Evolutionary conservation across 2,888 invertebrate genomes (phyloP).

Genomic region (Megastigmus dorsalis): DNA sequence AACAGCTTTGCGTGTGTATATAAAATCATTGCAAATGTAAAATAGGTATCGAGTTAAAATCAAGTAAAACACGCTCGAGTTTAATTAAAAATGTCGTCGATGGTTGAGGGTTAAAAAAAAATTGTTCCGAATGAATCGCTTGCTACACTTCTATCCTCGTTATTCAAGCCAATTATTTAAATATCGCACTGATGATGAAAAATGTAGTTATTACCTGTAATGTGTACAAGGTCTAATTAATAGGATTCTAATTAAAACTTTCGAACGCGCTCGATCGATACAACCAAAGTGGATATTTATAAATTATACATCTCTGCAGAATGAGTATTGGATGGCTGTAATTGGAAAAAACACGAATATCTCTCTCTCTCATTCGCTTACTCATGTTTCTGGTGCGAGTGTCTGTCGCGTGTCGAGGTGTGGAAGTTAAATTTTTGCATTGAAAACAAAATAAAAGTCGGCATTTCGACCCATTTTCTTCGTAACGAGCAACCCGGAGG

Average conservation of each 20-base stretch:
- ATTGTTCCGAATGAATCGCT: too few relatives aligned
- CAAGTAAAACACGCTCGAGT: too few relatives aligned
- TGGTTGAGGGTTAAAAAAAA: too few relatives aligned
- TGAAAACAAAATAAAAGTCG: conserved; percentile 28
- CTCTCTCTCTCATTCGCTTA: not conserved
- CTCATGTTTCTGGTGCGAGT: too few relatives aligned
- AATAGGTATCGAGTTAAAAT: too few relatives aligned
- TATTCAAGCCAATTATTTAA: too few relatives aligned
- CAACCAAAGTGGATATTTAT: not conserved
- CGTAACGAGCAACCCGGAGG: conserved; percentile 7
- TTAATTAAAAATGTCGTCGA: too few relatives aligned
- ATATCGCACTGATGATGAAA: too few relatives aligned
- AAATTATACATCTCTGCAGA: not conserved
- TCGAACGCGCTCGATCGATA: not conserved
- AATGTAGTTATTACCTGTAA: too few relatives aligned
- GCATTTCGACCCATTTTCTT: not conserved
- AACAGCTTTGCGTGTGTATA: too few relatives aligned
- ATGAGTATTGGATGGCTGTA: conserved; percentile 3
- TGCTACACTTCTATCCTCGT: too few relatives aligned
- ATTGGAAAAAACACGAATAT: not conserved
- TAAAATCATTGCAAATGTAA: too few relatives aligned
- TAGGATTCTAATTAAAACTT: conserved; percentile 36
- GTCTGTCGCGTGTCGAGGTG: not conserved
- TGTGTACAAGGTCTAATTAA: conserved; percentile 29
- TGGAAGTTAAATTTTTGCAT: conserved; percentile 17